Evolutionary conservation across 2,888 invertebrate species (phyloP), one percentile per base, ranked within the genome.

Genomic region (Lysandra coridon): DNA sequence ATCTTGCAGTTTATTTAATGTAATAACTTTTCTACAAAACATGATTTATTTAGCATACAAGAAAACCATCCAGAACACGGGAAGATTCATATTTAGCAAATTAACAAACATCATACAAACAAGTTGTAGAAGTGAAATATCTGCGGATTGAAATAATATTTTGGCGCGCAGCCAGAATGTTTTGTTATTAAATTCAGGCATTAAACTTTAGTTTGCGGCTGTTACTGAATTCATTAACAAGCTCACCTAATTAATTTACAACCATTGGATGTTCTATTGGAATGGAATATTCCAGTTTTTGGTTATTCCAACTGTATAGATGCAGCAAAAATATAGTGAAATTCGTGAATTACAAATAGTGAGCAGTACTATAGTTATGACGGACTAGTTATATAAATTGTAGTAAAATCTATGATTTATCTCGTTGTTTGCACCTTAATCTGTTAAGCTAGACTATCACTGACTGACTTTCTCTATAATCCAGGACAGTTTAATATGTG

Each of bases 101-200:
- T 73, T 7, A 73, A 40, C 40, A n/a, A 73, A 40, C 37, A 73
- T 17, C 40, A 74, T 74, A 74, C 40, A 74, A 74, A 40, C n/a
- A 74, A 44, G 74, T 74, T 5, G 40, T 17, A 74, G 74, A 74
- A 74, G 74, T 44, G 23, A 74, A 74, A 74, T 74, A 74, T 74
- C 74, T 74, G 73, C 40, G 10, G 74, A 74, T 74, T 74, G 74
- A 74, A 74, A 74, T 74, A 74, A 74, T 44, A 44, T 74, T 73
- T 74, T 74, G 74, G 74, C 74, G 74, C 44, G 44, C n/a, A 10
- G 74, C 74, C 74, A 74, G 6, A 74, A 44, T 74, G 74, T 74
- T 44, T 74, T 74, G 40, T 44, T 74, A 74, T 74, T 74, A 74
- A 74, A 74, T 74, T 74, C 44, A 10, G 40, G 44, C 44, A 74